Evolutionary conservation across 2,888 invertebrate species (phyloP).

Genomic region (Apodemia hepburni): DNA sequence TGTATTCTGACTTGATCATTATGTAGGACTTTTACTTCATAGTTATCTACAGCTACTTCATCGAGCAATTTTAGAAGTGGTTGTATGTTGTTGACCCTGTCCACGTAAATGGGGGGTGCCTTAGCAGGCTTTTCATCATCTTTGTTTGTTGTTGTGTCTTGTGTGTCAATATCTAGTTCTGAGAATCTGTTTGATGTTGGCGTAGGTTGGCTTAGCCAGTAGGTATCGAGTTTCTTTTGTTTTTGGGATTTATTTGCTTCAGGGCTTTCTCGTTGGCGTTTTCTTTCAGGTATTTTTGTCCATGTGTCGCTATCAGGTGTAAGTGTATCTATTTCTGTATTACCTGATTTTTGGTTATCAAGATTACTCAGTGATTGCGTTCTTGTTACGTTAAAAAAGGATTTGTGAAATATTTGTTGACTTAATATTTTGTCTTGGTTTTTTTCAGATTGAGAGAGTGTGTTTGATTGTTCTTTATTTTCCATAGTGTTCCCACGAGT

Average conservation of each 20-base stretch:
- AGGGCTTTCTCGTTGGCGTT: too few relatives aligned
- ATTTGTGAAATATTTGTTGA: too few relatives aligned
- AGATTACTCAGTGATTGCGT: too few relatives aligned
- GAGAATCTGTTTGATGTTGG: slow-evolving; percentile 14
- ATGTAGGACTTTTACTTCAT: slow-evolving; percentile 1
- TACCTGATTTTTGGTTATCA: too few relatives aligned
- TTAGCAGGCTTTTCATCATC: neutral
- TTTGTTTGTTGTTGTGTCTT: neutral
- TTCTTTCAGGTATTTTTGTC: too few relatives aligned
- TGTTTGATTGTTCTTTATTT: too few relatives aligned
- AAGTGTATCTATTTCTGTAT: too few relatives aligned
- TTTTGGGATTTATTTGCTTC: too few relatives aligned
- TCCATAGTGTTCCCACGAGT: slow-evolving; percentile 20
- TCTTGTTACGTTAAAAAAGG: too few relatives aligned
- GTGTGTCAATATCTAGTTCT: neutral
- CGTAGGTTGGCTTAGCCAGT: slow-evolving; percentile 6
- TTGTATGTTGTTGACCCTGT: neutral
- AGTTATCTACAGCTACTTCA: neutral
- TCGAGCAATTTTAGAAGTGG: slow-evolving; percentile 4
- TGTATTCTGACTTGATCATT: slow-evolving; percentile 16
- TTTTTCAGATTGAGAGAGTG: too few relatives aligned
- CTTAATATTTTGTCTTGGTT: too few relatives aligned
- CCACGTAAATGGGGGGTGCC: neutral
- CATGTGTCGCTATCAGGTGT: too few relatives aligned
- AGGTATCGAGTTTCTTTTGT: neutral